Percentiles rank a stretch among this genome's conserved stretches.
These are phyloP conservation scores for Meloe dianella DNA, from an alignment of 2,888 invertebrate species.

Conservation along the genomic window DNA sequence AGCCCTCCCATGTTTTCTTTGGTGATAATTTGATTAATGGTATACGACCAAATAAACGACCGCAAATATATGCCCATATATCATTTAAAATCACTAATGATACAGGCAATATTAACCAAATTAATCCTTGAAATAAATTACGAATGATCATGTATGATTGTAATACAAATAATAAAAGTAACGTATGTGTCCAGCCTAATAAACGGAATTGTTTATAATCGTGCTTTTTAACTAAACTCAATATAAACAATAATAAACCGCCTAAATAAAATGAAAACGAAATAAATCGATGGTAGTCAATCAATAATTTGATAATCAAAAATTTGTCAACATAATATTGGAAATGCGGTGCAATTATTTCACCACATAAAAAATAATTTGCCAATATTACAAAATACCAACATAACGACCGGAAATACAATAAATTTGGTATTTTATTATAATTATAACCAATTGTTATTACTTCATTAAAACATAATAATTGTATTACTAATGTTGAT, in stretches of 20 bases:
- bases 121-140: slow-evolving; percentile 92
- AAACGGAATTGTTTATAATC: slow-evolving; percentile 97
- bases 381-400: slow-evolving; percentile 98
- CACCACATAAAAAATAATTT: slow-evolving; percentile 98
- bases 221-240: slow-evolving; percentile 93
- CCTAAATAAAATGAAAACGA: slow-evolving; percentile 94
- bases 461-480: slow-evolving; percentile 98
- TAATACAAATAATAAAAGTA: slow-evolving; percentile 92
- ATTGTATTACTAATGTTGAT: slow-evolving; percentile 92
- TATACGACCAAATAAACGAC: slow-evolving; percentile 97
- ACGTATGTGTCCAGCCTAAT: slow-evolving; percentile 99
- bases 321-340: slow-evolving; percentile 61
- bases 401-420: slow-evolving; percentile 78
- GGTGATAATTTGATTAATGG: slow-evolving; percentile 98
- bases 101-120: slow-evolving; percentile 96
- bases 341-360: slow-evolving; percentile 83
- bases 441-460: slow-evolving; percentile 98
- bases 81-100: slow-evolving; percentile 99
- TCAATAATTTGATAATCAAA: slow-evolving; percentile 75
- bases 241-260: slow-evolving; percentile 97
- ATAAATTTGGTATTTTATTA: slow-evolving; percentile 95
- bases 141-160: slow-evolving; percentile 97
- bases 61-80: slow-evolving; percentile 99
- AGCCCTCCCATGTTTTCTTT: slow-evolving; percentile 99
- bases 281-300: slow-evolving; percentile 94